Conservation (phyloP, 2,797 vertebrate species). For the Gymnopithys bicolor region DNA sequence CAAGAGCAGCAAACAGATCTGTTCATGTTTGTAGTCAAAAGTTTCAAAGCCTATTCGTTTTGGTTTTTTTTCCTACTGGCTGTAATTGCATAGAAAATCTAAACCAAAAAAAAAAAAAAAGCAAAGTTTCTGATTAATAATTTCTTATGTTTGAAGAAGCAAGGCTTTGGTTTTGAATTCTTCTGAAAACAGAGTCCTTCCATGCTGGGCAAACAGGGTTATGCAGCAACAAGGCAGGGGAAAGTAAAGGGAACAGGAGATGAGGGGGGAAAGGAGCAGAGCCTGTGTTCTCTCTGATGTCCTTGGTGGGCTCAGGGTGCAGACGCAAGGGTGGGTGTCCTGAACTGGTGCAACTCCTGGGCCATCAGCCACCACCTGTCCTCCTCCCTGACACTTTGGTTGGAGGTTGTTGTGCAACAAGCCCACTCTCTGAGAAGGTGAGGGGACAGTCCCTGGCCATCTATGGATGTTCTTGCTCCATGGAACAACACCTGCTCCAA, state of each 20-base stretch:
- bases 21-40: not conserved
- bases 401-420: not conserved
- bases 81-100: not conserved
- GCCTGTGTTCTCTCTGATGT: not conserved
- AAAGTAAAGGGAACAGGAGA: not conserved
- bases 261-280: not conserved
- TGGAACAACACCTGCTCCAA: not conserved
- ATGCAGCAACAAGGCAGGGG: not conserved
- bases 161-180: slow-evolving; percentile 1
- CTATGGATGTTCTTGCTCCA: not conserved
- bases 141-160: slow-evolving; percentile 36
- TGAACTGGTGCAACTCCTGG: not conserved
- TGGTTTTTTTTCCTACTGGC: not conserved
- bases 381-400: fast-evolving
- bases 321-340: not conserved
- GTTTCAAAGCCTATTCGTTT: not conserved
- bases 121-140: not conserved
- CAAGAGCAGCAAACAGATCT: not conserved
- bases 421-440: fast-evolving
- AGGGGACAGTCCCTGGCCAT: not conserved
- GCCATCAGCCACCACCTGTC: not conserved
- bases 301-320: not conserved
- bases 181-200: slow-evolving; percentile 5
- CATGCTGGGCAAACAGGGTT: slow-evolving; percentile 32
- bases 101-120: not conserved